Percentiles rank a stretch among this genome's conserved stretches.
Evolutionary conservation across 2,888 invertebrate species (phyloP).

Genomic region (Coelinius sp.): DNA sequence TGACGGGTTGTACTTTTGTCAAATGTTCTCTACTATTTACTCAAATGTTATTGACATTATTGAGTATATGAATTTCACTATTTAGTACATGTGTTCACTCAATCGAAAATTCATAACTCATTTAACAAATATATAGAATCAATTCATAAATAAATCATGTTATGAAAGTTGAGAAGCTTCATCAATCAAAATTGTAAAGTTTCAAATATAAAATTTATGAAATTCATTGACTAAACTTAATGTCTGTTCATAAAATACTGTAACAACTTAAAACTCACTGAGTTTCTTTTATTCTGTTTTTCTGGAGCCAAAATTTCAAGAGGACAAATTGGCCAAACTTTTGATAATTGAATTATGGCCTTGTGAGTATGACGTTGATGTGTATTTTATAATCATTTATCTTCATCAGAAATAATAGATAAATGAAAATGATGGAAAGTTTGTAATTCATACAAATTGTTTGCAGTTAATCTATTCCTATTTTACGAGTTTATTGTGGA

Average conservation of each 20-base stretch:
- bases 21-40: too few relatives aligned
- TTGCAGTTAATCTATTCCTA: background rate
- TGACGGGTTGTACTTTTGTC: background rate
- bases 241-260: background rate
- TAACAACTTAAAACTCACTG: constrained; percentile 11
- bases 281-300: background rate
- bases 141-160: background rate
- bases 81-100: too few relatives aligned
- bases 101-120: too few relatives aligned
- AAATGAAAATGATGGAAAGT: background rate
- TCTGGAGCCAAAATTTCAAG: background rate
- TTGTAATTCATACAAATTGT: background rate
- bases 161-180: background rate
- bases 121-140: too few relatives aligned
- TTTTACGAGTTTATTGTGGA: too few relatives aligned
- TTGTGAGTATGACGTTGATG: background rate
- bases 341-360: background rate
- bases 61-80: too few relatives aligned
- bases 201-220: background rate
- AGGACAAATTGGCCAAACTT: background rate
- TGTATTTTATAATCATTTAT: background rate
- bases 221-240: constrained; percentile 4
- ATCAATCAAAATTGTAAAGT: background rate
- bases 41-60: too few relatives aligned
- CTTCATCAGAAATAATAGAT: background rate